Evolutionary conservation across 2,113 vertebrate genomes (phyloP), one percentile per base, ranked within the genome.

Genomic region (Oncorhynchus kisutch): DNA sequence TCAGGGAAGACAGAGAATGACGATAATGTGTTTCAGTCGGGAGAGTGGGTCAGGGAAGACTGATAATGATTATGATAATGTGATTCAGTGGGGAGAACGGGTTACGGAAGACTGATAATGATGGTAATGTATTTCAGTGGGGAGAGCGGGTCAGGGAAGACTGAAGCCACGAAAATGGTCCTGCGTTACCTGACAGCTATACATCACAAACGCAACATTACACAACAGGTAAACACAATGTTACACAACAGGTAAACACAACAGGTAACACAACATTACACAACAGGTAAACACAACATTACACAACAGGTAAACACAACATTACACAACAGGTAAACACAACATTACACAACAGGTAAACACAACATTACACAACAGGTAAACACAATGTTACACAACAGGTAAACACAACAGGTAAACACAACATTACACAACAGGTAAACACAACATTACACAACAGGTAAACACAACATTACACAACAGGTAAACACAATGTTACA

Each of bases 81-180:
- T 22, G 7, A 1, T 22, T 7, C 49, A 51, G 12, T 51, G 0
- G 2, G 2, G 25, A 2, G 25, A 27, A 2, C 2, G 25, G 25
- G 25, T 27, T 0, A 27, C 2, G 25, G 25, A 27, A 27, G 25
- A 27, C 25, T 14, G 57, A 16, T 64, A 24, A 64, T 57, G 24
- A 27, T 14, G 68, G 2, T 62, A 3, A 59, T 70, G 6, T 79
- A 39, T 79, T 77, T 27, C 82, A 99, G 98, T 48, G 98, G 97
- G 72, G 98, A 99, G 92, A 99, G 97, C 0, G 97, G 98, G 45
- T 97, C 97, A 0, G 98, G 98, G 3, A 98, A 99, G 89, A 99
- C 97, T 0, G 97, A 99, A 88, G 95, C 98, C 72, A 99, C 96
- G 5, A 99, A 99, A 83, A 87, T 99, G 84, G 94, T 99, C 75